These are phyloP conservation scores for Epizoanthus illoricatus DNA, from an alignment of 92 coral and sea anemone species.

Conservation along the genomic window DNA sequence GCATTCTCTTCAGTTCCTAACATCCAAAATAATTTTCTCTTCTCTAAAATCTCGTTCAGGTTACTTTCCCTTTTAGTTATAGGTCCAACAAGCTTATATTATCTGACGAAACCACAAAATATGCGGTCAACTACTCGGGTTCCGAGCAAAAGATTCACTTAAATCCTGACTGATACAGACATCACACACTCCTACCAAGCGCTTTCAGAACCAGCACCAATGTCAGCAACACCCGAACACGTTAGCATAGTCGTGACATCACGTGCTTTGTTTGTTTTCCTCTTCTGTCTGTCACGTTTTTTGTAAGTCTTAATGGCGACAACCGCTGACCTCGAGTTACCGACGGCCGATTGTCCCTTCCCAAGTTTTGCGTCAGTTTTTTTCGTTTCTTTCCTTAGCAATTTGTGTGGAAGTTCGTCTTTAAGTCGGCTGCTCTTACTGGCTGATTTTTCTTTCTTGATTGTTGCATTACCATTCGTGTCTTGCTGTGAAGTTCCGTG, in stretches of 20 bases:
- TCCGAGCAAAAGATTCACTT: no score
- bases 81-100: no score
- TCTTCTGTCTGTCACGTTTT: neutral
- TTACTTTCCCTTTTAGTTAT: no score
- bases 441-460: neutral
- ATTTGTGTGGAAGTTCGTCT: slow-evolving; percentile 15
- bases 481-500: neutral
- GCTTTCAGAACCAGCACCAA: slow-evolving; percentile 22
- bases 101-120: no score
- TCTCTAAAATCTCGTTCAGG: no score
- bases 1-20: no score
- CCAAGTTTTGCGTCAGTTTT: neutral
- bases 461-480: neutral
- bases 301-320: slow-evolving; percentile 19
- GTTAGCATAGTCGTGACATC: neutral
- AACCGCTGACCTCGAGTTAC: slow-evolving; percentile 34
- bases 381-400: slow-evolving; percentile 7
- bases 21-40: no score
- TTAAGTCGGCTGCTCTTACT: neutral
- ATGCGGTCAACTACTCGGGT: no score
- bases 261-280: neutral
- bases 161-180: no score
- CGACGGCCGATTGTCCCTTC: slow-evolving; percentile 21
- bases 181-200: slow-evolving; percentile 13
- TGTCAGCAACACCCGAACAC: neutral